Evolutionary conservation across 2,888 invertebrate genomes (phyloP).

Genomic region (Malthinus flaveolus): DNA sequence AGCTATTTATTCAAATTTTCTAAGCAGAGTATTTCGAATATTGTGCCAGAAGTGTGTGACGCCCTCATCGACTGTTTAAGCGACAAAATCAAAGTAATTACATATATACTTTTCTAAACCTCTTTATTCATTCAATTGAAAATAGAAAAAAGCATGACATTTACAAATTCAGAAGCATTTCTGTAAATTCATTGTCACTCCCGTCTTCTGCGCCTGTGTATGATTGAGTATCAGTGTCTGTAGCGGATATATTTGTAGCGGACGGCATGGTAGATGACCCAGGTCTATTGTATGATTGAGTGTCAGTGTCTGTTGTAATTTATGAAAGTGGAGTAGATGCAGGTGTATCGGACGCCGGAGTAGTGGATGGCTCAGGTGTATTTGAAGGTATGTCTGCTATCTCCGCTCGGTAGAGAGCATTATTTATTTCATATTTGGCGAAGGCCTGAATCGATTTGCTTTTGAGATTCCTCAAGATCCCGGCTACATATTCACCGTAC

Average conservation of each 20-base stretch:
- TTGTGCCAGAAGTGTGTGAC: background rate
- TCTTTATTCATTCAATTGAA: constrained; percentile 2
- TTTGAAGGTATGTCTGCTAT: constrained; percentile 3
- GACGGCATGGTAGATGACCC: background rate
- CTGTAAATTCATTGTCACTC: constrained; percentile 3
- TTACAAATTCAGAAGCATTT: constrained; percentile 8
- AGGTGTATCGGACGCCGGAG: background rate
- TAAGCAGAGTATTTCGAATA: background rate
- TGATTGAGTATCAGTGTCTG: constrained; percentile 1
- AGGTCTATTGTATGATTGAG: constrained; percentile 2
- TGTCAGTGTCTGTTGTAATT: constrained; percentile 7
- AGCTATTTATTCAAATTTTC: background rate
- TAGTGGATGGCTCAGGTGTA: background rate
- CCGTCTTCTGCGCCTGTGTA: background rate
- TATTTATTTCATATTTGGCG: constrained; percentile 2
- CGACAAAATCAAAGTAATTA: constrained; percentile 2
- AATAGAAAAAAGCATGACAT: background rate
- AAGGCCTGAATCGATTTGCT: background rate
- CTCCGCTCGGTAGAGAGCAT: constrained; percentile 4
- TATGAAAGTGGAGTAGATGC: background rate
- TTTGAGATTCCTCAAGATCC: constrained; percentile 11
- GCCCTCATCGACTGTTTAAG: background rate
- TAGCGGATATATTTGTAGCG: background rate
- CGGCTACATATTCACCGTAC: constrained; percentile 12
- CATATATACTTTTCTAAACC: background rate